Evolutionary conservation across 2,888 invertebrate genomes (phyloP), one percentile per base, ranked within the genome.

Genomic region (Clunio marinus): DNA sequence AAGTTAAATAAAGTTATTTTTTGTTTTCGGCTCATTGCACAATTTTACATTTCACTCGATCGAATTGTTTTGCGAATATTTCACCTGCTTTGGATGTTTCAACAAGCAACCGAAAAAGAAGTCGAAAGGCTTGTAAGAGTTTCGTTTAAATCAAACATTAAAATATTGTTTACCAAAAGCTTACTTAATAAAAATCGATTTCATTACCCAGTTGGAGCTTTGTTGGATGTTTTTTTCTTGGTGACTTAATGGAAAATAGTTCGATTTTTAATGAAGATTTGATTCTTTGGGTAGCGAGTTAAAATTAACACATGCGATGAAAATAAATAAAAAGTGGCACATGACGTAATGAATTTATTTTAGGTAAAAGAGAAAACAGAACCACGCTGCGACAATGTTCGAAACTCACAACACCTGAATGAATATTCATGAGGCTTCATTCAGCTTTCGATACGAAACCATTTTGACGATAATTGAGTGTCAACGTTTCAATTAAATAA

Each of bases 401-500:
- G 7, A 2, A n/a, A n/a, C n/a, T n/a, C n/a, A n/a, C 7, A 8
- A 7, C 15, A 4, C 22, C 51, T 8, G 2, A 13, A 20, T 51
- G 22, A 51, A 51, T 51, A 51, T 51, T 51, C 51, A 51, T 51
- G 17, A 22, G n/a, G n/a, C n/a, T n/a, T n/a, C n/a, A 41, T 15
- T 41, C 41, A 41, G 2, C 41, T 3, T 41, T 32, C 32, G 41
- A 41, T 3, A 41, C 32, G 10, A 15, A 15, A 41, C 41, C 2
- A n/a, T 51, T 22, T 20, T 51, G 17, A 13, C 51, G 4, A 41
- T n/a, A n/a, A n/a, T 3, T 51, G 55, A 66, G 32, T 66, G 66
- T 66, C 66, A 55, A 35, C 66, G 32, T 55, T 32, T 20, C 66
- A 66, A 66, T 66, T 55, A 35, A 32, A 32, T 32, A 5, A 32